phyloP scores from a whole-genome alignment of 1,140 invertebrate genomes.

The Dendroctonus valens region DNA sequence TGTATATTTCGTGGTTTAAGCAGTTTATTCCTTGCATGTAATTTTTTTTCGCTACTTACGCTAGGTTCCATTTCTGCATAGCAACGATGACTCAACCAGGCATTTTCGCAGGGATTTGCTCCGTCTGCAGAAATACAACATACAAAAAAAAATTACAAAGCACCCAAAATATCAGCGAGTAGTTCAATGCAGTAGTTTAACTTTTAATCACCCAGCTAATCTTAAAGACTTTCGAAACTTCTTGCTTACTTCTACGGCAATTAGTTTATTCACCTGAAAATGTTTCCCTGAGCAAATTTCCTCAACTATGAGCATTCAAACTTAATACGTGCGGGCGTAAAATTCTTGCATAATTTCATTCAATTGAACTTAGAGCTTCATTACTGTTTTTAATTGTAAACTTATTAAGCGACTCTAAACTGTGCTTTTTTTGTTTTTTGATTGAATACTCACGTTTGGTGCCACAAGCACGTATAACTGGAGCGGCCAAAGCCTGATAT shows the following conservation, averaged over 20 bases:
- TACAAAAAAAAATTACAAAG: too few species aligned
- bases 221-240: not conserved
- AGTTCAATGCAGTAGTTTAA: too few species aligned
- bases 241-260: not conserved
- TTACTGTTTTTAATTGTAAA: not conserved
- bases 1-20: too few species aligned
- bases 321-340: too few species aligned
- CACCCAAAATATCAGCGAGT: too few species aligned
- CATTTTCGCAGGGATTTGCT: slow-evolving; percentile 37
- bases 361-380: too few species aligned
- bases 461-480: slow-evolving; percentile 40
- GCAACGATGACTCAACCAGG: slow-evolving; percentile 38
- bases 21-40: too few species aligned
- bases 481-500: slow-evolving; percentile 29
- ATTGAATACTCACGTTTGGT: slow-evolving; percentile 26
- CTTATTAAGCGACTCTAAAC: too few species aligned
- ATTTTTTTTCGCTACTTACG: slow-evolving; percentile 3
- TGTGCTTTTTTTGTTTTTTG: too few species aligned
- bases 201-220: slow-evolving; percentile 1
- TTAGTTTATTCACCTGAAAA: not conserved
- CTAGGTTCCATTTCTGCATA: slow-evolving; percentile 30
- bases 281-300: not conserved
- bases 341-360: too few species aligned
- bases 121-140: slow-evolving; percentile 36
- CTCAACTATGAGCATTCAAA: too few species aligned